Conservation (phyloP, 1,140 invertebrate species). For the Bombus impatiens region DNA sequence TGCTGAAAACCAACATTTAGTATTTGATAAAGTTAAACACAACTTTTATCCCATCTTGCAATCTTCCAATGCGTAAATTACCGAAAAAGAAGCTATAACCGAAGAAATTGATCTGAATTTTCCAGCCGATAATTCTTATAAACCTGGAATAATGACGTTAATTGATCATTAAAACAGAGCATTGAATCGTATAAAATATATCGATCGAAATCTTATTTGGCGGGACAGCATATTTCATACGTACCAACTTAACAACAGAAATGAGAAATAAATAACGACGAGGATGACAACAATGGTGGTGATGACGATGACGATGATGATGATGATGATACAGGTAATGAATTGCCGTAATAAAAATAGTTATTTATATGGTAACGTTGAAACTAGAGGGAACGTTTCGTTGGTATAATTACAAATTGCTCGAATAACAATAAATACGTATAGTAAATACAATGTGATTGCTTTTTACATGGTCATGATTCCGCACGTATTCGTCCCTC, state of each 20-base stretch:
- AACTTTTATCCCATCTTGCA: no score
- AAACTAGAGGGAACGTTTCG: conserved; percentile 72
- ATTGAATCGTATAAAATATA: not conserved
- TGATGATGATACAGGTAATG: not conserved
- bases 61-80: not conserved
- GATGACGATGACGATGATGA: no score
- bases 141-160: not conserved
- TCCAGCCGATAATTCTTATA: no score
- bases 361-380: conserved; percentile 67
- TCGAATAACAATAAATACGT: conserved; percentile 71
- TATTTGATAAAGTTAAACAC: not conserved
- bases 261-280: conserved; percentile 5
- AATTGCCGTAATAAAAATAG: conserved; percentile 25
- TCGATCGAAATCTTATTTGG: not conserved
- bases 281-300: not conserved
- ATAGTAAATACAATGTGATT: conserved; percentile 48
- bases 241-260: not conserved
- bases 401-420: conserved; percentile 73
- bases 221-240: not conserved
- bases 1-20: not conserved
- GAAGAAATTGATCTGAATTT: no score
- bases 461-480: not conserved
- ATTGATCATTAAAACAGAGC: not conserved
- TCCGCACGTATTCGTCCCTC: not conserved
- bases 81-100: no score